These are phyloP conservation scores for Marmota monax DNA, from an alignment of 2,113 vertebrate genomes.

Conservation along the genomic window DNA sequence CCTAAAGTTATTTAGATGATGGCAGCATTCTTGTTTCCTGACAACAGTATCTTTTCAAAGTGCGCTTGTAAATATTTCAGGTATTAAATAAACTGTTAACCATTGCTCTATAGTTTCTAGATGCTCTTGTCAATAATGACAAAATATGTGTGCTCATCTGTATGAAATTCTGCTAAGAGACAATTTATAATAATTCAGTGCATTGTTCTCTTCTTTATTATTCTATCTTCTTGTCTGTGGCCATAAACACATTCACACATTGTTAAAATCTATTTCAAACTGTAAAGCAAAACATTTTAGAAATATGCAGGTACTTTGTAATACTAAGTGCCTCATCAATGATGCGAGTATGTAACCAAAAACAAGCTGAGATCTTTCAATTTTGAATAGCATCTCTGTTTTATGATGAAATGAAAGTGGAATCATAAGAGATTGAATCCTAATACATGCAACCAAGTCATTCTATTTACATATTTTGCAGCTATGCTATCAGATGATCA, in stretches of 20 bases:
- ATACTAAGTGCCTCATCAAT: slow-evolving; percentile 24
- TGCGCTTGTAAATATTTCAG: slow-evolving; percentile 34
- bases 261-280: not conserved
- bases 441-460: not conserved
- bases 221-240: not conserved
- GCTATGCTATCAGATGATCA: slow-evolving; percentile 2
- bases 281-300: not conserved
- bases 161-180: not conserved
- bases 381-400: not conserved
- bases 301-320: slow-evolving; percentile 35
- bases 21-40: not conserved
- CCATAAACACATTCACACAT: not conserved
- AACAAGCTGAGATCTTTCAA: slow-evolving; percentile 1
- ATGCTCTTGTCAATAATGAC: not conserved
- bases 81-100: slow-evolving; percentile 48
- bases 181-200: slow-evolving; percentile 16
- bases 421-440: not conserved
- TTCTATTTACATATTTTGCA: slow-evolving; percentile 48
- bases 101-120: slow-evolving; percentile 32
- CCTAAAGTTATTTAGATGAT: slow-evolving; percentile 37
- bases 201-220: slow-evolving; percentile 17
- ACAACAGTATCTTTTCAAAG: not conserved
- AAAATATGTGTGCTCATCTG: not conserved
- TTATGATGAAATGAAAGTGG: not conserved
- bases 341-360: not conserved